These are phyloP conservation scores for Manduca sexta DNA, from an alignment of 1,140 invertebrate species.

Conservation along the genomic window DNA sequence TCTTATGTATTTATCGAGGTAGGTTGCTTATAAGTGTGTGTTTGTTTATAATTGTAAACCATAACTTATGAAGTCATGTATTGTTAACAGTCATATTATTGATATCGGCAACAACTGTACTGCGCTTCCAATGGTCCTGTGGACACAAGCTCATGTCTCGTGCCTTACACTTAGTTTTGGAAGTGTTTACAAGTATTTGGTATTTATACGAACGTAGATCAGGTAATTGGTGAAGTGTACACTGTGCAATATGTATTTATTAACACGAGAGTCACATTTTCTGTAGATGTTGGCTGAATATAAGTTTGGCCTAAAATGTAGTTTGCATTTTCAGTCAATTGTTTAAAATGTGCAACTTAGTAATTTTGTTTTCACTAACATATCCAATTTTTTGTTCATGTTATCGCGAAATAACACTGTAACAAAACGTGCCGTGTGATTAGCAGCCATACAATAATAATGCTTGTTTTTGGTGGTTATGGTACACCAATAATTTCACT, in stretches of 20 bases:
- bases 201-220: background rate
- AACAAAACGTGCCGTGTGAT: conserved; percentile 14
- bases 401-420: conserved; percentile 36
- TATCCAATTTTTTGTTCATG: conserved; percentile 22
- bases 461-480: conserved; percentile 21
- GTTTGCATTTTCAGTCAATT: conserved; percentile 1
- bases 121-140: conserved; percentile 38
- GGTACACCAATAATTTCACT: conserved; percentile 17
- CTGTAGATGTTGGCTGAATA: background rate
- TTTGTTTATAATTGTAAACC: conserved; percentile 59
- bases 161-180: conserved; percentile 35
- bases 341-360: conserved; percentile 10
- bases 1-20: conserved; percentile 70
- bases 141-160: conserved; percentile 43
- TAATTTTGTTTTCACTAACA: conserved; percentile 51
- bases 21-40: conserved; percentile 61
- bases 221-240: conserved; percentile 24
- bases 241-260: conserved; percentile 70
- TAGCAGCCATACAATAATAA: conserved; percentile 24
- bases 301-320: background rate
- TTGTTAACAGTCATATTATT: background rate
- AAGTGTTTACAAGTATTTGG: conserved; percentile 1
- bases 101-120: conserved; percentile 17
- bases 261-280: conserved; percentile 9
- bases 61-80: conserved; percentile 41